Evolutionary conservation across 2,888 invertebrate genomes (phyloP).

Genomic region (Cantharis lateralis): DNA sequence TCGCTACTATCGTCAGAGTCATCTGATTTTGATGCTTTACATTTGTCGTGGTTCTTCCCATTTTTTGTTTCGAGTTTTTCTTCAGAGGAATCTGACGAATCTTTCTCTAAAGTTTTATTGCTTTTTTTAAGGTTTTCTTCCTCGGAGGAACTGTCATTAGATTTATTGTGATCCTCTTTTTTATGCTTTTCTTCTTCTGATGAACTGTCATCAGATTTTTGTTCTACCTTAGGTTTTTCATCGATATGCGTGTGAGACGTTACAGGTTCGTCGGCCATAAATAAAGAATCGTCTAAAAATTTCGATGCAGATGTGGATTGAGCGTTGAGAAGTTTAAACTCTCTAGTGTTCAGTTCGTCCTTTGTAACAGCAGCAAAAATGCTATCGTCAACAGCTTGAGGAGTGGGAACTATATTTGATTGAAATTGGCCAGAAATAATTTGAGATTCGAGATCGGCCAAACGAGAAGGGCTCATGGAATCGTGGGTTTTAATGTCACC

Average conservation of each 20-base stretch:
- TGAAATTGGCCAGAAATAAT: slow-evolving; percentile 33
- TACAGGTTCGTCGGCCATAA: slow-evolving; percentile 7
- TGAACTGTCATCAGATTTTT: slow-evolving; percentile 26
- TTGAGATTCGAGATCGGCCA: slow-evolving; percentile 50
- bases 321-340: background rate
- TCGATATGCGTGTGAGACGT: background rate
- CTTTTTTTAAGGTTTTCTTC: slow-evolving; percentile 19
- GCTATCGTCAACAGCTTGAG: background rate
- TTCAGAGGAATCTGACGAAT: slow-evolving; percentile 5
- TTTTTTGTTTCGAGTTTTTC: slow-evolving; percentile 16
- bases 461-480: slow-evolving; percentile 32
- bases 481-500: slow-evolving; percentile 43
- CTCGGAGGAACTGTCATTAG: slow-evolving; percentile 25
- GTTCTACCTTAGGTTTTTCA: slow-evolving; percentile 28
- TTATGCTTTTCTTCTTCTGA: slow-evolving; percentile 21
- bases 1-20: background rate
- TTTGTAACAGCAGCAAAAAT: slow-evolving; percentile 1
- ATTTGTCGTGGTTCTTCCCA: slow-evolving; percentile 1
- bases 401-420: background rate
- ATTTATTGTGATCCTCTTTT: slow-evolving; percentile 20
- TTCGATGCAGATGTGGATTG: background rate
- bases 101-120: background rate
- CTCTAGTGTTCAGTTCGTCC: background rate
- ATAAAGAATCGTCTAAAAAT: slow-evolving; percentile 4
- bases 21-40: background rate